A percentile compares a stretch with the other conserved stretches of the same genome.
phyloP scores from a whole-genome alignment of 2,888 invertebrate species.

The Luperina testacea region DNA sequence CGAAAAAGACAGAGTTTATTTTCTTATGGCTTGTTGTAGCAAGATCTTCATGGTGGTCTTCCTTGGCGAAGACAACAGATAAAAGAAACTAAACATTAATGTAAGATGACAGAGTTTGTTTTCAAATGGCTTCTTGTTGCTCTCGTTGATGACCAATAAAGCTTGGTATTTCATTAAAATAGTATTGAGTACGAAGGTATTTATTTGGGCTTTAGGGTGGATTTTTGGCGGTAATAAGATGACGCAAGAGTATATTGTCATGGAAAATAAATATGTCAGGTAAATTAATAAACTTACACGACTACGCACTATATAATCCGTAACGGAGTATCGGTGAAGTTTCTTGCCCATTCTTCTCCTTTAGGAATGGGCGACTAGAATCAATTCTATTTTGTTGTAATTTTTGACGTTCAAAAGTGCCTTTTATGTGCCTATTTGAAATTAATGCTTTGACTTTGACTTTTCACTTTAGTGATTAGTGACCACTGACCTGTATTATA shows the following conservation, averaged over 20 bases:
- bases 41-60: slow-evolving; percentile 17
- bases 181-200: slow-evolving; percentile 51
- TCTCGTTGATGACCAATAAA: slow-evolving; percentile 31
- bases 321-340: too few species aligned
- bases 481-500: too few species aligned
- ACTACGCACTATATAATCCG: too few species aligned
- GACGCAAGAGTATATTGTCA: slow-evolving; percentile 6
- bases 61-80: background rate
- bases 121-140: background rate
- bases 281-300: background rate
- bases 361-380: too few species aligned
- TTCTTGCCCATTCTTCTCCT: too few species aligned
- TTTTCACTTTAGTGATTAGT: too few species aligned
- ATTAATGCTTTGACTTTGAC: too few species aligned
- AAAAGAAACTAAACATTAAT: slow-evolving; percentile 34
- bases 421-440: too few species aligned
- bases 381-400: too few species aligned
- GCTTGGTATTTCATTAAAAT: slow-evolving; percentile 63
- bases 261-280: slow-evolving; percentile 15
- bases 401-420: too few species aligned
- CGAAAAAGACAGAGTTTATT: slow-evolving; percentile 10
- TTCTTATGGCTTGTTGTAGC: slow-evolving; percentile 8
- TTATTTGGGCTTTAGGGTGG: slow-evolving; percentile 37
- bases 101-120: background rate
- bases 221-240: slow-evolving; percentile 41